These are phyloP conservation scores for Xestia sexstrigata DNA, from an alignment of 2,888 invertebrate species.

Conservation along the genomic window DNA sequence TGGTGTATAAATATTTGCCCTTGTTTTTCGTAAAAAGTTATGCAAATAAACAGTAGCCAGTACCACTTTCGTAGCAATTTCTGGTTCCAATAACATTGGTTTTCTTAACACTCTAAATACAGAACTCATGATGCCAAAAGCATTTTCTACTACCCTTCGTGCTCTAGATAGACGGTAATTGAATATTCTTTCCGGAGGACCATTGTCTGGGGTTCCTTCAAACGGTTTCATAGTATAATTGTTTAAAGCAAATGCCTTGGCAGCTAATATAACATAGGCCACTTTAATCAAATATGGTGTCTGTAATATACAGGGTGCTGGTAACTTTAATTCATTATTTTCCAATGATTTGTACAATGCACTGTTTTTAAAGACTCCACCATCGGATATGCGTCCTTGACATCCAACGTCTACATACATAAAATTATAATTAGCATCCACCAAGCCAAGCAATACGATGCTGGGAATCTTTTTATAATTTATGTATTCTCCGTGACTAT, in stretches of 20 bases:
- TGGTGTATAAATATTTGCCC: slow-evolving; percentile 43
- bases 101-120: slow-evolving; percentile 39
- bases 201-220: too few species aligned
- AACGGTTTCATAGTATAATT: too few species aligned
- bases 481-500: slow-evolving; percentile 30
- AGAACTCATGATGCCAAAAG: slow-evolving; percentile 38
- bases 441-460: slow-evolving; percentile 70
- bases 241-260: background rate
- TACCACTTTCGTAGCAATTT: slow-evolving; percentile 50
- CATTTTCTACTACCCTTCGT: slow-evolving; percentile 60
- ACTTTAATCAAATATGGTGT: slow-evolving; percentile 58
- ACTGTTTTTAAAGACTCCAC: slow-evolving; percentile 54
- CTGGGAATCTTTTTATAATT: slow-evolving; percentile 73
- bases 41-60: slow-evolving; percentile 45
- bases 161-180: slow-evolving; percentile 65
- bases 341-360: slow-evolving; percentile 29
- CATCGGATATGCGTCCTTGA: slow-evolving; percentile 57
- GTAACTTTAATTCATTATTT: slow-evolving; percentile 20
- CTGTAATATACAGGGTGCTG: slow-evolving; percentile 39
- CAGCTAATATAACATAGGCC: slow-evolving; percentile 19
- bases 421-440: slow-evolving; percentile 75
- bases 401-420: slow-evolving; percentile 64
- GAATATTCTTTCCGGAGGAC: slow-evolving; percentile 41
- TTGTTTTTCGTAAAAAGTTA: too few species aligned
- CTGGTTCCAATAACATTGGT: slow-evolving; percentile 62